Evolutionary conservation across 92 coral and sea anemone genomes (phyloP), one percentile per base, ranked within the genome.

Genomic region (Parazoanthus atlanticus): DNA sequence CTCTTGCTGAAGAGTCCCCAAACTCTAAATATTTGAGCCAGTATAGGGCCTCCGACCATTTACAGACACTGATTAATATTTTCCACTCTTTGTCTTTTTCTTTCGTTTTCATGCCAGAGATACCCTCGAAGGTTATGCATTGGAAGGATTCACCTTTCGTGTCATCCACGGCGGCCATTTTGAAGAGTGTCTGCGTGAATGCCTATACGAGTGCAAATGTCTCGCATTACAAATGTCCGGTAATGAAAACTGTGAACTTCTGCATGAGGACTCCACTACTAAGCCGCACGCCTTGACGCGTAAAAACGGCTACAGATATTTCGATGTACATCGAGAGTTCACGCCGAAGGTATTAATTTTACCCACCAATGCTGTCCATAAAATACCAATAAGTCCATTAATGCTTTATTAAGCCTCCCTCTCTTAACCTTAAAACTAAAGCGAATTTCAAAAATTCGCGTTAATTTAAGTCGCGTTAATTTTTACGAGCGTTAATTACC

Each of bases 171-270:
- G 3, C 3, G 25, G 46, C 3, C 8, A 21, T 75, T 75, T 75
- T 75, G 79, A 75, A 25, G 79, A 23, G 13, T 75, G 79, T 23
- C 52, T 75, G 46, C 43, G 34, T 12, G 79, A 75, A 33, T 74
- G 79, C 5, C 49, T 33, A 21, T 25, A 25, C 25, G 79, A 74
- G 0, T 74, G 79, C 30, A 36, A 32, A 8, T 74, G 49, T 11
- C 46, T 75, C 26, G 43, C 49, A 0, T 33, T 75, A 19, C 79
- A 75, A 41, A 36, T 75, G 28, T 17, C 79, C 46, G 29, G 28
- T 36, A 10, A 75, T 5, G 10, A 19, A 36, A 8, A 36, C 79
- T 75, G 79, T 7, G 79, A 75, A 75, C 46, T 75, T 6, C 79
- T 75, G 28, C 25, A 36, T 75, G 79, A 75, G 26, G 79, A 75